Evolutionary conservation across 2,113 vertebrate genomes (phyloP).

Genomic region (Puntigrus tetrazona): DNA sequence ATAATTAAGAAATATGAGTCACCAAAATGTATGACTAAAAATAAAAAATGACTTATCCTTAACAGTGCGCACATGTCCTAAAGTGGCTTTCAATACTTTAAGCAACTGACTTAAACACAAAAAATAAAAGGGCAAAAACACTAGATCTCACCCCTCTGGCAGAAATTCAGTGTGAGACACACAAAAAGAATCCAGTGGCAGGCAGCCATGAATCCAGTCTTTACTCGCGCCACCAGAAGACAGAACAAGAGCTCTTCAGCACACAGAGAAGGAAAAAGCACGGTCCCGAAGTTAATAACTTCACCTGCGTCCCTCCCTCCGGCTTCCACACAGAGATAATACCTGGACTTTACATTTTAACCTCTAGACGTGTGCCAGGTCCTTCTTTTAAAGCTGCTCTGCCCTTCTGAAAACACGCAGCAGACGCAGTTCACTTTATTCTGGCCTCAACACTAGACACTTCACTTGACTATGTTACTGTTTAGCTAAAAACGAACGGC

Average conservation of each 20-base stretch:
- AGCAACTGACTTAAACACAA: neutral
- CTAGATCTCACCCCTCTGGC: constrained; percentile 61
- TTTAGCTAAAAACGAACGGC: neutral
- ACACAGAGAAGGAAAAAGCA: neutral
- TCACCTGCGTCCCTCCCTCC: constrained; percentile 23
- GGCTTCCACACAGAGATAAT: constrained; percentile 62
- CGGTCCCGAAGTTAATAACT: constrained; percentile 2
- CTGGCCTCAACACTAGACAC: neutral
- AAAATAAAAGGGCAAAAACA: neutral
- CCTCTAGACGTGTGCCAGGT: constrained; percentile 46
- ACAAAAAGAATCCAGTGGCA: constrained; percentile 29
- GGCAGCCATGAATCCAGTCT: constrained; percentile 45
- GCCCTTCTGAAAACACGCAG: neutral
- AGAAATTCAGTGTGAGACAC: constrained; percentile 57
- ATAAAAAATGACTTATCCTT: neutral
- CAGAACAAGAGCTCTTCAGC: neutral
- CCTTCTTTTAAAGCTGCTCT: constrained; percentile 55
- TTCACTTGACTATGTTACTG: neutral
- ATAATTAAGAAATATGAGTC: neutral
- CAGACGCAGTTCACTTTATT: neutral
- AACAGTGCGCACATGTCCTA: neutral
- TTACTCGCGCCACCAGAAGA: neutral
- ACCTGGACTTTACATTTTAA: constrained; percentile 73
- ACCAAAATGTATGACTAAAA: neutral
- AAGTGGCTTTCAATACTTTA: neutral